A percentile compares a stretch with the other conserved stretches of the same genome.
Evolutionary conservation across 2,113 vertebrate species (phyloP).

Genomic region (Erinaceus europaeus): DNA sequence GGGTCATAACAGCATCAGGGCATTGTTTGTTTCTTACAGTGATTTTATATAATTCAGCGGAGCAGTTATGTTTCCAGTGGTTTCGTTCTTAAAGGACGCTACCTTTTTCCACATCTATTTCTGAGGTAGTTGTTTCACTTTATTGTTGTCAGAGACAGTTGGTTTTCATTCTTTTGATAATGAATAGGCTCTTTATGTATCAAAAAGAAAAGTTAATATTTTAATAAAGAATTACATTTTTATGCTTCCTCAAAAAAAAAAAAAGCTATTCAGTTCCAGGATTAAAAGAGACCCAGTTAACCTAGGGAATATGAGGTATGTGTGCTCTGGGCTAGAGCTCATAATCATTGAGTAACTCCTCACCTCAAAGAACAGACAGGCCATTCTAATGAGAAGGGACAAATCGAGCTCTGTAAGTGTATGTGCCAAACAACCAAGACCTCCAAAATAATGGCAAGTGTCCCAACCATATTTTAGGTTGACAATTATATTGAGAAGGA

Average conservation of each 20-base stretch:
- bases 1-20: no score
- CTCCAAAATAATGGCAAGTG: not conserved
- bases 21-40: no score
- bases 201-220: not conserved
- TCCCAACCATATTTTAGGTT: not conserved
- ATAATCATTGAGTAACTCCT: not conserved
- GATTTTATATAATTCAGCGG: no score
- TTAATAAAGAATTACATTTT: not conserved
- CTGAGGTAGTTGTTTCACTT: not conserved
- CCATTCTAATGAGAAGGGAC: not conserved
- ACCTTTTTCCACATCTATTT: not conserved
- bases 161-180: not conserved
- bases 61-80: not conserved
- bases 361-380: not conserved
- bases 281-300: not conserved
- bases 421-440: not conserved
- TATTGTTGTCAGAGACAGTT: not conserved
- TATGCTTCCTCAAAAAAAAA: no score
- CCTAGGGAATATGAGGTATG: not conserved
- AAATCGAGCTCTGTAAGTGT: not conserved
- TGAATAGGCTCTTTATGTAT: not conserved
- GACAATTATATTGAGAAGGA: not conserved
- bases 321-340: not conserved
- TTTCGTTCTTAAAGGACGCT: not conserved
- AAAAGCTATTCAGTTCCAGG: not conserved